A percentile compares a stretch with the other conserved stretches of the same genome.
Evolutionary conservation across 2,797 vertebrate species (phyloP).

Genomic region (Menidia menidia): DNA sequence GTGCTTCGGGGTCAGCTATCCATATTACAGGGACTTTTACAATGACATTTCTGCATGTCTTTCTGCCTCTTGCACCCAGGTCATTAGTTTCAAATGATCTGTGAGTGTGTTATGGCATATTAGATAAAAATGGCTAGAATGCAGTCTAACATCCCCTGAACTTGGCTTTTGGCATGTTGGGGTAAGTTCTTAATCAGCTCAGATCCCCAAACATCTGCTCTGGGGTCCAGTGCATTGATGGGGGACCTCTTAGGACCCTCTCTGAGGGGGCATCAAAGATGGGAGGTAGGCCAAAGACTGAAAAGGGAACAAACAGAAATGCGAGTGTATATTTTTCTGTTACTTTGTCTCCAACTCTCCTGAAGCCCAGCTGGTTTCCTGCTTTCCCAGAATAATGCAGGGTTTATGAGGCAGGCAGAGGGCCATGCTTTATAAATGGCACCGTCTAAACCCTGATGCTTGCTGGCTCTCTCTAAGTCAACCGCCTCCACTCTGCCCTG

Average conservation of each 20-base stretch:
- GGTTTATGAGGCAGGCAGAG: slow-evolving; percentile 73
- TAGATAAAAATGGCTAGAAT: too few relatives aligned
- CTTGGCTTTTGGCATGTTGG: too few relatives aligned
- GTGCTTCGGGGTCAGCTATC: too few relatives aligned
- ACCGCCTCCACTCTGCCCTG: slow-evolving; percentile 40
- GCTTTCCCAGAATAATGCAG: slow-evolving; percentile 76
- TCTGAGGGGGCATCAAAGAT: neutral
- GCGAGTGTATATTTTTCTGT: slow-evolving; percentile 14
- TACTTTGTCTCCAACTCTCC: slow-evolving; percentile 28
- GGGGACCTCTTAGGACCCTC: neutral
- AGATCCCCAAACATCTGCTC: too few relatives aligned
- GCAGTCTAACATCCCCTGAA: too few relatives aligned
- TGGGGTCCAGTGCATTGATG: too few relatives aligned
- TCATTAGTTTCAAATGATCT: too few relatives aligned
- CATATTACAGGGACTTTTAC: too few relatives aligned
- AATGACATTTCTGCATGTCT: too few relatives aligned
- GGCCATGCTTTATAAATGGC: slow-evolving; percentile 77
- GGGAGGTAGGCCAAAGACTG: slow-evolving; percentile 8
- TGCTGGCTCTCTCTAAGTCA: slow-evolving; percentile 12
- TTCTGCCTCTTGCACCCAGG: too few relatives aligned
- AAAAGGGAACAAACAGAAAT: slow-evolving; percentile 10
- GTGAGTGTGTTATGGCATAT: too few relatives aligned
- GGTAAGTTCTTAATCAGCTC: too few relatives aligned
- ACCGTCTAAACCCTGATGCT: slow-evolving; percentile 61
- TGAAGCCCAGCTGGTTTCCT: slow-evolving; percentile 62